These are phyloP conservation scores for Ylistrum balloti DNA, from an alignment of 1,140 invertebrate genomes.

Conservation along the genomic window DNA sequence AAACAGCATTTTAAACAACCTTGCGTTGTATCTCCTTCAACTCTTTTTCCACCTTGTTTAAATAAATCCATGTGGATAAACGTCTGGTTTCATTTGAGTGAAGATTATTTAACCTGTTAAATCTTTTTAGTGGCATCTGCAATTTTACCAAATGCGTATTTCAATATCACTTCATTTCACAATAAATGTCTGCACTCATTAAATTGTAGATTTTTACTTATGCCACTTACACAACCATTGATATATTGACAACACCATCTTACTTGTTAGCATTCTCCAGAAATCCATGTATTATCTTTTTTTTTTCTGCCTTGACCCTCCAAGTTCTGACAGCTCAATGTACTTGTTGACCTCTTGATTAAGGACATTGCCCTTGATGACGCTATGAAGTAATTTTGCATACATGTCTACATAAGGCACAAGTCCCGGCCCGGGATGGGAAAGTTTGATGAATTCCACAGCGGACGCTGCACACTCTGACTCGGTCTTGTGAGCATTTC, in stretches of 20 bases:
- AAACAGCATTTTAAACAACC: too few species aligned
- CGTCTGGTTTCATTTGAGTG: too few species aligned
- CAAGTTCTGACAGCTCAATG: slow-evolving; percentile 69
- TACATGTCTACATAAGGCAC: slow-evolving; percentile 75
- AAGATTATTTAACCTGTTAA: too few species aligned
- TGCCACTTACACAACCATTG: too few species aligned
- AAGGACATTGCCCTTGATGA: slow-evolving; percentile 72
- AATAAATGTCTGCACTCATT: too few species aligned
- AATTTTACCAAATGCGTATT: too few species aligned
- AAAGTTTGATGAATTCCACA: slow-evolving; percentile 74
- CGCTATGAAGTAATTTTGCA: slow-evolving; percentile 71
- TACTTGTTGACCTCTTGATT: slow-evolving; percentile 64
- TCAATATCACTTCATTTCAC: too few species aligned
- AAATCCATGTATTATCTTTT: slow-evolving; percentile 63
- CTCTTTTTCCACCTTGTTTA: too few species aligned
- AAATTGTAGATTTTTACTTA: too few species aligned
- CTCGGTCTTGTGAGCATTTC: slow-evolving; percentile 71
- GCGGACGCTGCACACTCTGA: slow-evolving; percentile 71
- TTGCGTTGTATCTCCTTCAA: too few species aligned
- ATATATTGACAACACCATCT: slow-evolving; percentile 30
- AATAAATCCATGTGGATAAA: too few species aligned
- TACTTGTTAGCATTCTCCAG: slow-evolving; percentile 66
- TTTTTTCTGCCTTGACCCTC: slow-evolving; percentile 70
- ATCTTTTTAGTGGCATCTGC: too few species aligned
- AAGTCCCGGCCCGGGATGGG: slow-evolving; percentile 72